These are phyloP conservation scores for Clarias macrocephalus DNA, from an alignment of 2,113 vertebrate species.

Conservation along the genomic window DNA sequence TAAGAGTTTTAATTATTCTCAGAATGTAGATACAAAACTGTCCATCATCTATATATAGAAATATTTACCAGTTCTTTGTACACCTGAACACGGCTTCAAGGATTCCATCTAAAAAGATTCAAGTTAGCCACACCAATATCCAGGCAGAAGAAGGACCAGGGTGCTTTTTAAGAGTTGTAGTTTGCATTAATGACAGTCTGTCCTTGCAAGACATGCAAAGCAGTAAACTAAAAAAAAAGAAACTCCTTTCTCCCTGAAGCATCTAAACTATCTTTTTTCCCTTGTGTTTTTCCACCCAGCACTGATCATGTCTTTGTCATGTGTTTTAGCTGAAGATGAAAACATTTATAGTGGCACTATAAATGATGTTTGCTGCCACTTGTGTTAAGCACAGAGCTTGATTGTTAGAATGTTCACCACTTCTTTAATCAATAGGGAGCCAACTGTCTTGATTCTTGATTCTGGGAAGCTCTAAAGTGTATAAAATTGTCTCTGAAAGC, in stretches of 20 bases:
- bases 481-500: slow-evolving; percentile 72
- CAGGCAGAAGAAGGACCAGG: not conserved
- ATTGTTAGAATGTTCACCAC: slow-evolving; percentile 71
- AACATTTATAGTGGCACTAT: slow-evolving; percentile 51
- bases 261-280: slow-evolving; percentile 39
- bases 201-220: not conserved
- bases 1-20: not conserved
- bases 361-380: slow-evolving; percentile 57
- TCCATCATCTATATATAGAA: not conserved
- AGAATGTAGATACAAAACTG: not conserved
- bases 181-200: not conserved
- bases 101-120: not conserved
- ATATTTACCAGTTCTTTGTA: not conserved
- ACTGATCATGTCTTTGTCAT: slow-evolving; percentile 38
- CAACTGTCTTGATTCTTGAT: slow-evolving; percentile 71
- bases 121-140: not conserved
- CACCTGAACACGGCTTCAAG: not conserved
- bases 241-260: not conserved
- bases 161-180: not conserved
- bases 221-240: not conserved
- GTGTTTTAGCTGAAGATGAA: slow-evolving; percentile 41
- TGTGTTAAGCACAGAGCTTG: slow-evolving; percentile 63
- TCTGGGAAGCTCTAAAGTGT: slow-evolving; percentile 66
- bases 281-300: not conserved
- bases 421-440: slow-evolving; percentile 76